These are phyloP conservation scores for Parapsyche elsis DNA, from an alignment of 1,140 invertebrate species.

Conservation along the genomic window DNA sequence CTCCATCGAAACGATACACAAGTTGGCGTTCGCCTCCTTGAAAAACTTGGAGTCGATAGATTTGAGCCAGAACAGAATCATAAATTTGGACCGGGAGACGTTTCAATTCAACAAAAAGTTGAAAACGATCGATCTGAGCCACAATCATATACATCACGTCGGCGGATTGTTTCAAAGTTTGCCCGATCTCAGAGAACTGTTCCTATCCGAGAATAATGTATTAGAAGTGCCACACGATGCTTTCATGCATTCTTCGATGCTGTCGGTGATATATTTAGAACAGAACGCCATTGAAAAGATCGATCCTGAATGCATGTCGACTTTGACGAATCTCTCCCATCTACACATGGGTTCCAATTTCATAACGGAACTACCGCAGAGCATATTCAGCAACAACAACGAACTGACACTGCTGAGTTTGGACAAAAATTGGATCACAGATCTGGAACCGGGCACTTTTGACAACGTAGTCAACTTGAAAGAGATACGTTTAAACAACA, in stretches of 20 bases:
- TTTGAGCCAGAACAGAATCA: constrained; percentile 88
- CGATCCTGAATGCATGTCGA: constrained; percentile 77
- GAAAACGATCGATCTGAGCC: constrained; percentile 84
- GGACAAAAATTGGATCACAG: constrained; percentile 89
- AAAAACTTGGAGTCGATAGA: constrained; percentile 84
- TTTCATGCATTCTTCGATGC: constrained; percentile 79
- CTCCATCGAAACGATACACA: constrained; percentile 80
- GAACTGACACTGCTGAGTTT: constrained; percentile 86
- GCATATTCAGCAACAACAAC: constrained; percentile 78
- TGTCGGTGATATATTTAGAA: constrained; percentile 87
- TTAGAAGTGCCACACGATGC: constrained; percentile 83
- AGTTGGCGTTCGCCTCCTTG: constrained; percentile 79
- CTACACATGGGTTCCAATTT: constrained; percentile 89
- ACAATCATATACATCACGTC: constrained; percentile 89
- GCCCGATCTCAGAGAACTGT: constrained; percentile 80
- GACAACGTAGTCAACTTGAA: constrained; percentile 76
- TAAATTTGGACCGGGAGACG: constrained; percentile 75
- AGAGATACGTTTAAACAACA: constrained; percentile 89
- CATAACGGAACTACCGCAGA: constrained; percentile 78
- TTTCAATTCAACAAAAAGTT: constrained; percentile 81
- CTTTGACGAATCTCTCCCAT: constrained; percentile 80
- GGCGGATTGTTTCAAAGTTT: constrained; percentile 83
- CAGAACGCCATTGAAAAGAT: constrained; percentile 86
- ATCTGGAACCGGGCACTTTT: constrained; percentile 84
- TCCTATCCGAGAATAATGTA: constrained; percentile 92